Percentiles rank a stretch among this genome's conserved stretches.
phyloP scores from a whole-genome alignment of 1,140 invertebrate species.

The Lamellibrachia luymesi region DNA sequence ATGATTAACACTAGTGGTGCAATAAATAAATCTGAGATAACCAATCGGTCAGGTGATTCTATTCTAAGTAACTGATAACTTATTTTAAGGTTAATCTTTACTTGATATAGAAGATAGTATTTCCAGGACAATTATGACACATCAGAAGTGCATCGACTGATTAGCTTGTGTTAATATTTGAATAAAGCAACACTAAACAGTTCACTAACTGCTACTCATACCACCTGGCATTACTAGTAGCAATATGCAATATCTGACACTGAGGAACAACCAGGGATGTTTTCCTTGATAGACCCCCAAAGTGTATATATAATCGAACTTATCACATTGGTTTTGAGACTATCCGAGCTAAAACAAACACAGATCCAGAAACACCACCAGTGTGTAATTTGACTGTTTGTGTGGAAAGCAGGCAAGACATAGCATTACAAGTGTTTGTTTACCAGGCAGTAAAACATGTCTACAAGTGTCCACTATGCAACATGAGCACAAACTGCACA shows the following conservation, averaged over 20 bases:
- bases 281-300: not conserved
- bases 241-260: not conserved
- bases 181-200: not conserved
- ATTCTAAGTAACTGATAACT: not conserved
- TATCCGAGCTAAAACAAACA: not conserved
- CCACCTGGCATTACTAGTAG: not conserved
- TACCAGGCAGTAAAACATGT: not conserved
- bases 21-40: not conserved
- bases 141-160: not conserved
- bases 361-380: not conserved
- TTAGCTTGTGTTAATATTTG: not conserved
- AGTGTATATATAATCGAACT: not conserved
- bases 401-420: too few species aligned
- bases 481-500: not conserved
- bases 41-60: not conserved
- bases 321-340: not conserved
- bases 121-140: not conserved
- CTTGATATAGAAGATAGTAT: not conserved
- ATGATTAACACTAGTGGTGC: not conserved
- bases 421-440: not conserved
- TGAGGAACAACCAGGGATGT: not conserved
- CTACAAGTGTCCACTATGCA: not conserved
- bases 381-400: too few species aligned
- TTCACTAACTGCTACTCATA: not conserved
- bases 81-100: constrained; percentile 2